Conservation (phyloP, 2,797 vertebrate genomes). For the Sebastes miniatus region DNA sequence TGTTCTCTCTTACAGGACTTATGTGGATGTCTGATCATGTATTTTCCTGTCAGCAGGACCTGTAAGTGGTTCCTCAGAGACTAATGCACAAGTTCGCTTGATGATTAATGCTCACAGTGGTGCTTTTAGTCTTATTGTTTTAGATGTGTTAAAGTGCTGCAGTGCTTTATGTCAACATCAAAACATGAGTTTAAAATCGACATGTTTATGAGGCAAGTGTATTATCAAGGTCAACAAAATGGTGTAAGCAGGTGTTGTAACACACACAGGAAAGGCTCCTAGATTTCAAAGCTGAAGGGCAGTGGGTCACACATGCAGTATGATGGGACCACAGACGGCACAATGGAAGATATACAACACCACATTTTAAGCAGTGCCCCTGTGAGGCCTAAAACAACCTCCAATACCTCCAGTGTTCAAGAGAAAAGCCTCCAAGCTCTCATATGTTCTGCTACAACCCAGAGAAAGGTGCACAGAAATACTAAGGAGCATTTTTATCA, state of each 20-base stretch:
- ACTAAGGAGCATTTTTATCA: background rate
- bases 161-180: background rate
- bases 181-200: background rate
- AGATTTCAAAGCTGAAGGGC: conserved; percentile 18
- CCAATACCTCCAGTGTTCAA: background rate
- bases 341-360: conserved; percentile 34
- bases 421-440: background rate
- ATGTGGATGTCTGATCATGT: conserved; percentile 29
- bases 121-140: conserved; percentile 6
- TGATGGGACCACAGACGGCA: conserved; percentile 54
- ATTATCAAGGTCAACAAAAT: conserved; percentile 7
- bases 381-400: conserved; percentile 7
- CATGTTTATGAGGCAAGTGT: background rate
- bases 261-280: conserved; percentile 28
- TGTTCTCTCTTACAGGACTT: conserved; percentile 62
- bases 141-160: conserved; percentile 7
- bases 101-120: conserved; percentile 2
- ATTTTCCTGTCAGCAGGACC: conserved; percentile 37
- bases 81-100: background rate
- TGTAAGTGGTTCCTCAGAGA: conserved; percentile 48
- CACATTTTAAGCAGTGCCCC: conserved; percentile 23
- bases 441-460: conserved; percentile 27
- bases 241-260: conserved; percentile 49
- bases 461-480: conserved; percentile 41
- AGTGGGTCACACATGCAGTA: conserved; percentile 47